Evolutionary conservation across 2,888 invertebrate genomes (phyloP).

Genomic region (Dryococelus australis): DNA sequence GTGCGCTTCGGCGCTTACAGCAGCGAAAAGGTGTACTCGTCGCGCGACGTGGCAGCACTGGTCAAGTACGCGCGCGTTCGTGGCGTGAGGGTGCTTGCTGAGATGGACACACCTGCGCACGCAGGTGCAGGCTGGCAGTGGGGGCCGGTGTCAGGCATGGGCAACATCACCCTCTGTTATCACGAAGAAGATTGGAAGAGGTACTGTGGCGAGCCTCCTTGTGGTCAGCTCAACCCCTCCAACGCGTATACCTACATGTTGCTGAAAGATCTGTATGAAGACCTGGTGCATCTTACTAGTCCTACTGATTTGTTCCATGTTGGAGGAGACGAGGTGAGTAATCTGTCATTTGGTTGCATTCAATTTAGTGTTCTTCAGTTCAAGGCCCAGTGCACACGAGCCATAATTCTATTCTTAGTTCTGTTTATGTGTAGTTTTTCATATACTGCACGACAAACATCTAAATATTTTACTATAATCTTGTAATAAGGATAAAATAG

Average conservation of each 20-base stretch:
- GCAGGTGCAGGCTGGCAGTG: constrained; percentile 53
- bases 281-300: constrained; percentile 52
- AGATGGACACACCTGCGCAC: constrained; percentile 57
- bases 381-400: too few relatives aligned
- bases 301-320: constrained; percentile 59
- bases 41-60: constrained; percentile 53
- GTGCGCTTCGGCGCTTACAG: constrained; percentile 58
- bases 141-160: constrained; percentile 44
- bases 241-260: constrained; percentile 49
- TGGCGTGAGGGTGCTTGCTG: constrained; percentile 57
- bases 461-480: too few relatives aligned
- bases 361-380: too few relatives aligned
- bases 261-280: constrained; percentile 52
- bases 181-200: constrained; percentile 49
- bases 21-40: constrained; percentile 58
- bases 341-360: too few relatives aligned
- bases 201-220: constrained; percentile 54
- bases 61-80: constrained; percentile 59
- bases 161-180: constrained; percentile 52
- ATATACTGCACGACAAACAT: too few relatives aligned
- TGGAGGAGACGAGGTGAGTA: constrained; percentile 53
- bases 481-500: too few relatives aligned
- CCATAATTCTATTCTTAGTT: too few relatives aligned
- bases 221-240: constrained; percentile 53
- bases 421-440: too few relatives aligned